A percentile compares a stretch with the other conserved stretches of the same genome.
These are phyloP conservation scores for Morpho helenor DNA, from an alignment of 2,888 invertebrate genomes.

Conservation along the genomic window DNA sequence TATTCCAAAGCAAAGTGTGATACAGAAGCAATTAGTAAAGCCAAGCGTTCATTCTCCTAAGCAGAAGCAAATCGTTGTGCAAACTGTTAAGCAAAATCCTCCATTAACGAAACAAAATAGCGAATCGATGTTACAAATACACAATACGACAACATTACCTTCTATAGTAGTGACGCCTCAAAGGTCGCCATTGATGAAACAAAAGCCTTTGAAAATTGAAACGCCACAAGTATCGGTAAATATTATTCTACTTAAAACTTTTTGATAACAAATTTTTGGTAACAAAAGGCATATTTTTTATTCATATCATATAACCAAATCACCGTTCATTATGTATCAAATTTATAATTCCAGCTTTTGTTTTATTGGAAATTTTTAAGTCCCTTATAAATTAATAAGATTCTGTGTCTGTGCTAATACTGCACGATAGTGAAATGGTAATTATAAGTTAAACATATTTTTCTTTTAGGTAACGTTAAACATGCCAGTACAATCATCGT, in stretches of 20 bases:
- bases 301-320: too few relatives aligned
- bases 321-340: too few relatives aligned
- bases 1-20: constrained; percentile 25
- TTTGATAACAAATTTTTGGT: too few relatives aligned
- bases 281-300: too few relatives aligned
- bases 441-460: background rate
- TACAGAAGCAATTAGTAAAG: constrained; percentile 29
- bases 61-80: constrained; percentile 28
- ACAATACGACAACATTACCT: constrained; percentile 40
- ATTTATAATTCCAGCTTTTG: too few relatives aligned
- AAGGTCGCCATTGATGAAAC: constrained; percentile 58
- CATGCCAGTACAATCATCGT: constrained; percentile 14
- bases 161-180: constrained; percentile 48
- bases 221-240: constrained; percentile 40
- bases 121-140: constrained; percentile 28
- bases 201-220: constrained; percentile 54
- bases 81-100: constrained; percentile 27
- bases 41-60: constrained; percentile 41
- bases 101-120: constrained; percentile 27
- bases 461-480: constrained; percentile 22
- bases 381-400: too few relatives aligned
- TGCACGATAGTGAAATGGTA: too few relatives aligned
- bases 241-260: background rate
- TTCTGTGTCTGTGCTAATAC: too few relatives aligned
- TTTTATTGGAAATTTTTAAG: too few relatives aligned